Conservation (phyloP, 2,113 vertebrate species). For the Hassar affinis region DNA sequence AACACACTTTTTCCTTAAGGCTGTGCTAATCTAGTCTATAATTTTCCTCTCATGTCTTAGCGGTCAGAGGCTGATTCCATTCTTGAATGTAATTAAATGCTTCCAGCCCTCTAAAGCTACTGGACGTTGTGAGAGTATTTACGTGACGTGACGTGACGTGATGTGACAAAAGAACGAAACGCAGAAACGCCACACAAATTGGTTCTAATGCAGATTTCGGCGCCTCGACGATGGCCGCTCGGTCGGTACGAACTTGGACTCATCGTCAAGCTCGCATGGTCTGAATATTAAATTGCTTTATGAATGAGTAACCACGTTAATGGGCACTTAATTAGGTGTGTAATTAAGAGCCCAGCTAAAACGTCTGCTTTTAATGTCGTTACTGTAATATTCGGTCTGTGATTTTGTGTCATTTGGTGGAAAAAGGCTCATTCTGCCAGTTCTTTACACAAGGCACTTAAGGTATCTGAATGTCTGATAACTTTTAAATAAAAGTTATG, state of each 20-base stretch:
- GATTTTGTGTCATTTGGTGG: conserved; percentile 4
- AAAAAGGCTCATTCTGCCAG: background rate
- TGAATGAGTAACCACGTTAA: conserved; percentile 37
- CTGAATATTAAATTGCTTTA: conserved; percentile 28
- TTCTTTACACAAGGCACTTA: background rate
- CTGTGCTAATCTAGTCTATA: conserved; percentile 4
- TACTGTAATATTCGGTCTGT: background rate
- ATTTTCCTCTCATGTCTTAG: conserved; percentile 22
- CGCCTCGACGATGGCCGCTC: background rate
- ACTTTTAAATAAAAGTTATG: background rate
- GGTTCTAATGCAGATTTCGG: background rate
- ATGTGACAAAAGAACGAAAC: background rate
- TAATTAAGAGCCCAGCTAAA: conserved; percentile 24
- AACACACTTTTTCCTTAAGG: conserved; percentile 15
- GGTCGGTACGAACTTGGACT: conserved; percentile 3
- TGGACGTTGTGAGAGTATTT: background rate
- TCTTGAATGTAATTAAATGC: conserved; percentile 23
- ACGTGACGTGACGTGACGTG: background rate
- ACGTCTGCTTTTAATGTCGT: conserved; percentile 1
- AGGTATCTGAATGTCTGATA: background rate
- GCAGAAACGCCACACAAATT: background rate
- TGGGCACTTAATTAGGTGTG: conserved; percentile 33
- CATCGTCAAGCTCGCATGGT: background rate
- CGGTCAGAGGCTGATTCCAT: conserved; percentile 10
- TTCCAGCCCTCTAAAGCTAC: conserved; percentile 6